These are phyloP conservation scores for Caenorhabditis plicata DNA, from an alignment of 2,888 invertebrate species.

Conservation along the genomic window DNA sequence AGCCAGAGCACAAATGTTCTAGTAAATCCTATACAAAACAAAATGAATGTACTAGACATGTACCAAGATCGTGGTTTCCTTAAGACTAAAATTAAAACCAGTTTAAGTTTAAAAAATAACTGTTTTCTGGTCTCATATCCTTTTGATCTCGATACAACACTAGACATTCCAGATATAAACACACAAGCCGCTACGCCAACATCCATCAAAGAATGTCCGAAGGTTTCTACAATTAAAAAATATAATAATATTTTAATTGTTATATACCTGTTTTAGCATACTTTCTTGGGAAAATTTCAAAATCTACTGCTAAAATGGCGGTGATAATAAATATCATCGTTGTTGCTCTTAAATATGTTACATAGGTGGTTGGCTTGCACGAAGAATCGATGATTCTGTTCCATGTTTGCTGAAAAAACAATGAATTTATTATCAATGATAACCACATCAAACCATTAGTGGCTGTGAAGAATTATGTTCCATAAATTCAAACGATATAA, in stretches of 20 bases:
- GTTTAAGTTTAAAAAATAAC: background rate
- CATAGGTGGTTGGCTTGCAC: conserved; percentile 48
- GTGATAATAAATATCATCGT: conserved; percentile 74
- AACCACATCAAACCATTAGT: no score
- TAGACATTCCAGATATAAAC: conserved; percentile 77
- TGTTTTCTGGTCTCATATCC: conserved; percentile 2
- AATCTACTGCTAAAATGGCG: conserved; percentile 91
- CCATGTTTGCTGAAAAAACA: conserved; percentile 18
- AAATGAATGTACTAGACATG: conserved; percentile 54
- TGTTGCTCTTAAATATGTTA: conserved; percentile 45
- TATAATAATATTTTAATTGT: background rate
- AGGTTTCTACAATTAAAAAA: conserved; percentile 28
- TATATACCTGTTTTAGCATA: conserved; percentile 80
- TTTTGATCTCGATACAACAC: conserved; percentile 13
- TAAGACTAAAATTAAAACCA: background rate
- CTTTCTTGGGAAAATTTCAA: conserved; percentile 79
- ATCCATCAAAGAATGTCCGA: conserved; percentile 78
- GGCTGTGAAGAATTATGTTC: background rate
- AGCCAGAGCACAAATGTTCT: conserved; percentile 68
- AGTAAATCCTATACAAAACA: conserved; percentile 68
- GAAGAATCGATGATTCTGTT: conserved; percentile 45
- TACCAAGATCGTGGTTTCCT: conserved; percentile 29
- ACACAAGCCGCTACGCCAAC: conserved; percentile 88
- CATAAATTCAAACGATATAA: no score
- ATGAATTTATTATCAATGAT: no score